These are phyloP conservation scores for Eupithecia subumbrata DNA, from an alignment of 2,888 invertebrate species.

Conservation along the genomic window DNA sequence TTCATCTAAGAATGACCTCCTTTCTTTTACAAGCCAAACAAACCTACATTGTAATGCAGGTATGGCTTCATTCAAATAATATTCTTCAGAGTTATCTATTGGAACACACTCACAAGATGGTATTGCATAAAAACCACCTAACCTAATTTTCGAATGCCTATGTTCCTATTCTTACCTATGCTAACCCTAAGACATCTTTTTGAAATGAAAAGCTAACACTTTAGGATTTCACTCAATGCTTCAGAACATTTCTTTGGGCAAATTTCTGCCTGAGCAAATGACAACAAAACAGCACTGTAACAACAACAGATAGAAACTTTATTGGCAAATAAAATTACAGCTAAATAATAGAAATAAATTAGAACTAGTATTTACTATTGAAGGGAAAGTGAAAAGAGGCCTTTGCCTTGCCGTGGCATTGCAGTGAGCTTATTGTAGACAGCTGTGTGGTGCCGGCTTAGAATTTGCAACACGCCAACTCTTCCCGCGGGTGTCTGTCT, in stretches of 20 bases:
- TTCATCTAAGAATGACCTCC: background rate
- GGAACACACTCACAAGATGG: background rate
- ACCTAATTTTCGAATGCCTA: background rate
- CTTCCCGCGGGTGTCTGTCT: no score
- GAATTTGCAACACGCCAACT: no score
- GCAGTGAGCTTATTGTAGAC: no score
- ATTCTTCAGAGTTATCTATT: background rate
- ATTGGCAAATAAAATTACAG: no score
- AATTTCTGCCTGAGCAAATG: background rate
- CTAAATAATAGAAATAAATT: no score
- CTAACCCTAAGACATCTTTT: background rate
- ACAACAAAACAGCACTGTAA: no score
- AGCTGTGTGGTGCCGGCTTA: no score
- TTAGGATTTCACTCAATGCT: background rate
- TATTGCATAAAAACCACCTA: background rate
- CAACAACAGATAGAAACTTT: no score
- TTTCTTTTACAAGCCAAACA: background rate
- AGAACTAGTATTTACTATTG: no score
- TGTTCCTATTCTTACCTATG: background rate
- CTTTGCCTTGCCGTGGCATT: no score
- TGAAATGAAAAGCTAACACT: background rate
- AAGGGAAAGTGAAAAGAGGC: no score
- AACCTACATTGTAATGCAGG: background rate
- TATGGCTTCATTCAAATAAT: background rate
- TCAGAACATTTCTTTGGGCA: background rate